Base-by-base conservation (phyloP, 2,888 invertebrate genomes). In the Cenopis cana region DNA sequence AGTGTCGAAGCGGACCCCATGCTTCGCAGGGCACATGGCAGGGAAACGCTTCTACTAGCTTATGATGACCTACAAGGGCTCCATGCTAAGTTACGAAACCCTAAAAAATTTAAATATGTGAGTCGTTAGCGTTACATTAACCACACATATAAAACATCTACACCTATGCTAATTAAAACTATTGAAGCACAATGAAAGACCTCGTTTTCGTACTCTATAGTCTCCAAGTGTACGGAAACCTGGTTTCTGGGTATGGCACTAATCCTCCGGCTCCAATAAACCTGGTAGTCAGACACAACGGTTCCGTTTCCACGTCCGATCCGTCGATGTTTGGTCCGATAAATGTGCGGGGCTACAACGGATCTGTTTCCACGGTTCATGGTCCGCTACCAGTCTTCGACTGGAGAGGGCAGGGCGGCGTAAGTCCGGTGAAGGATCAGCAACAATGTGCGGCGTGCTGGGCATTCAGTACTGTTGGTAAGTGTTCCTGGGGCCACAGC, bases 401-500 rank as follows among this genome's bases (percentile, higher is more conserved):
- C 73, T 89, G 89, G 88, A 81, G 87, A 38, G 41, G 74, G 0
- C 4, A 64, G 0, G 36, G 38, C 0, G 56, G 69, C 68, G 84
- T 89, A 0, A 77, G 86, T 0, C 84, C 86, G 0, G 84, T 89
- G 0, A 88, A 87, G 70, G 69, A 85, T 61, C 88, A 89, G 65
- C 2, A n/a, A 1, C 0, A 0, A 0, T 89, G 89, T 69, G 72
- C 55, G 0, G 88, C 86, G 1, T 87, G 88, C 54, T 89, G 87
- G 88, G 89, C 88, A 0, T 89, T 89, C 67, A 82, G 83, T 68
- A 71, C 78, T 57, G 69, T 84, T 8, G 89, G 89, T 88, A 79
- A 76, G 66, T 17, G 17, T 59, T 9, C 4, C n/a, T 1, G 20
- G 33, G 8, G 9, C 33, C 33, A 0, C 24, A 24, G 24, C 24